phyloP scores from a whole-genome alignment of 2,797 vertebrate species.

The Galagoides demidoff region DNA sequence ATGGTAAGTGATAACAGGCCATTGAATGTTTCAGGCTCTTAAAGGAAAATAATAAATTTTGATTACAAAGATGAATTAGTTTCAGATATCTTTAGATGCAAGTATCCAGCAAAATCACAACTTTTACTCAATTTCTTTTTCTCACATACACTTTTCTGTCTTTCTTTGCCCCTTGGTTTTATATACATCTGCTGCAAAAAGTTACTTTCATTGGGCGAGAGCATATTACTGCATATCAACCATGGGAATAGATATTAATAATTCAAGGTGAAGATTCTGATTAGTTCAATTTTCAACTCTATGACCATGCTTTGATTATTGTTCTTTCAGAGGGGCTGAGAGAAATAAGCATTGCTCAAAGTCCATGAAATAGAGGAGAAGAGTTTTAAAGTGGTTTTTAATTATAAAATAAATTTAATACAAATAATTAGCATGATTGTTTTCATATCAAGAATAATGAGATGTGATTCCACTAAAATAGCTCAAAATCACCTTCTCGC shows the following conservation, averaged over 20 bases:
- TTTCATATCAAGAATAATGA: background rate
- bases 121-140: background rate
- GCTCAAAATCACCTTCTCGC: background rate
- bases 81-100: background rate
- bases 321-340: accelerated
- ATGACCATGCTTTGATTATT: background rate
- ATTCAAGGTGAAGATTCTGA: background rate
- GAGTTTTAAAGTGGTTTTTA: background rate
- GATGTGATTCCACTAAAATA: background rate
- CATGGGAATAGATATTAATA: background rate
- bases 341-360: background rate
- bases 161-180: background rate
- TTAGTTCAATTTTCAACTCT: background rate
- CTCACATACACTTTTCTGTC: background rate
- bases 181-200: background rate
- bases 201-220: background rate
- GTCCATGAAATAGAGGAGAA: background rate
- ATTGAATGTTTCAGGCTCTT: background rate
- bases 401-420: background rate
- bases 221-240: background rate
- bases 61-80: background rate
- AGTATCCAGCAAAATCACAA: background rate
- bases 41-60: background rate
- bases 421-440: background rate
- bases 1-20: background rate